These are phyloP conservation scores for Ooceraea biroi DNA, from an alignment of 1,140 invertebrate genomes.

Conservation along the genomic window DNA sequence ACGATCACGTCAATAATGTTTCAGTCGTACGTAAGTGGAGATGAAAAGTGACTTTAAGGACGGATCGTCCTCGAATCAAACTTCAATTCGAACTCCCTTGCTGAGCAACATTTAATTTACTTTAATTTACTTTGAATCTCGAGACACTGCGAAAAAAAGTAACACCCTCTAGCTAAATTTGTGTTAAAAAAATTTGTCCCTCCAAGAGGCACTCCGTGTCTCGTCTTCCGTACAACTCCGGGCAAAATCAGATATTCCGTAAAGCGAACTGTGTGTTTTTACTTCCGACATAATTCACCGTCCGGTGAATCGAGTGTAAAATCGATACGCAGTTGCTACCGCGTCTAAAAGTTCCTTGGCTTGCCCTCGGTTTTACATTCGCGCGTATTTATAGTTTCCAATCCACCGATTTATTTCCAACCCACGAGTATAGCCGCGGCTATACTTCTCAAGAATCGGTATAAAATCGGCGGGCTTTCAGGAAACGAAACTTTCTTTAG, in stretches of 20 bases:
- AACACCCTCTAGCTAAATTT: no score
- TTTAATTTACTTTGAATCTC: no score
- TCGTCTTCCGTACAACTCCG: background rate
- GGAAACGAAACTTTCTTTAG: slow-evolving; percentile 3
- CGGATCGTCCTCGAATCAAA: background rate
- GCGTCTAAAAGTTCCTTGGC: slow-evolving; percentile 53
- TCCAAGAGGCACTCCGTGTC: background rate
- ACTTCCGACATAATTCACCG: background rate
- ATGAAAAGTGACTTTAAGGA: background rate
- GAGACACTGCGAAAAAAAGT: no score
- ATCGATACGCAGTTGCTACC: slow-evolving; percentile 66
- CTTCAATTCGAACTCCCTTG: background rate
- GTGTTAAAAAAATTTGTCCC: no score
- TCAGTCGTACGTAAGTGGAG: slow-evolving; percentile 34
- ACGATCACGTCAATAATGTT: slow-evolving; percentile 5
- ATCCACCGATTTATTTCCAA: slow-evolving; percentile 53
- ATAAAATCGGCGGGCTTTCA: slow-evolving; percentile 27
- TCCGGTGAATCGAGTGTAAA: slow-evolving; percentile 46
- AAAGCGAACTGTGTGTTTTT: background rate
- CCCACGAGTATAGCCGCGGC: background rate
- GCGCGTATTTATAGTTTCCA: slow-evolving; percentile 65
- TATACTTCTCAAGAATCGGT: slow-evolving; percentile 21
- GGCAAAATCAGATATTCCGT: background rate
- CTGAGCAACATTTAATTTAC: no score
- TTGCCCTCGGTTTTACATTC: slow-evolving; percentile 31